Evolutionary conservation across 2,888 invertebrate genomes (phyloP), one percentile per base, ranked within the genome.

Genomic region (Meliscaeva auricollis): DNA sequence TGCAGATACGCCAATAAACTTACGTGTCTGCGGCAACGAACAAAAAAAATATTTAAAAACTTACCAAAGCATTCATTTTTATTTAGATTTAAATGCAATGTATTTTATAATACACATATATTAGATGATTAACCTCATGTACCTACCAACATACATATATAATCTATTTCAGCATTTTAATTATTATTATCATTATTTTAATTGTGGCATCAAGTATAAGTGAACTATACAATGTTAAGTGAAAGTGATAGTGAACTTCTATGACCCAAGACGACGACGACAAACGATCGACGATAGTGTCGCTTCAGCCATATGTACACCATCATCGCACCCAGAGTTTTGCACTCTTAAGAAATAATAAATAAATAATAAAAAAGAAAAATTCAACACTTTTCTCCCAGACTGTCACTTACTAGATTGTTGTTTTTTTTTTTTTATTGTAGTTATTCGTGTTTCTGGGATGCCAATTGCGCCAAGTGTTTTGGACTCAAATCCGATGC

Each of bases 181-280:
- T 68, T 48, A 48, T 56, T 48, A 48, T 56, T 22, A 32, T 62
- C 50, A 38, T 75, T 75, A 66, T 64, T 80, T 84, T 80, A 84
- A 84, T 84, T 84, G 54, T 50, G 64, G 41, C 58, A 70, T 81
- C 20, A 69, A 80, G 60, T 58, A n/a, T n/a, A 79, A 83, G 58
- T 79, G 70, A 69, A 77, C 72, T 56, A n/a, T 69, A 69, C 62
- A 41, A 72, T 64, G 64, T 50, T 70, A 41, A 48, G 91, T 91
- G 91, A 91, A 91, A 91, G 91, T 90, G 91, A 91, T 90, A 91
- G 90, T 91, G 91, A 91, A 91, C 91, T 90, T 89, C 75, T 89
- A 87, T 91, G 91, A 91, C 91, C 91, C 88, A 87, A 77, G 64
- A 78, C 73, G 62, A 73, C 30, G 8, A 11, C 17, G 9, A 35